These are phyloP conservation scores for Nemotelus nigrinus DNA, from an alignment of 2,888 invertebrate genomes.

Conservation along the genomic window DNA sequence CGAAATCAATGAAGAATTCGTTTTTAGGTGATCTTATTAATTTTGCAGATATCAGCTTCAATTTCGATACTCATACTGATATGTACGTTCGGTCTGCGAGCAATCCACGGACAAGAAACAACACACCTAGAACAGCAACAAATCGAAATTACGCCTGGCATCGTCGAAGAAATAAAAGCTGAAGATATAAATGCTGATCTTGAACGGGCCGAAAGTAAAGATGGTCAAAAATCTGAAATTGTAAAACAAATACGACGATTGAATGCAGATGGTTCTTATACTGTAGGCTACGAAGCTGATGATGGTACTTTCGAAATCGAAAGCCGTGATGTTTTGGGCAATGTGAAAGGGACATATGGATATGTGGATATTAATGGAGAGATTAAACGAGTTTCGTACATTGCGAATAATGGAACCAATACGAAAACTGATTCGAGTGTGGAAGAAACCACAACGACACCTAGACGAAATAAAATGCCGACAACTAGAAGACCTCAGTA, in stretches of 20 bases:
- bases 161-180: conserved; percentile 55
- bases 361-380: conserved; percentile 81
- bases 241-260: conserved; percentile 83
- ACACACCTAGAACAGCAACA: conserved; percentile 21
- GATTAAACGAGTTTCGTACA: conserved; percentile 82
- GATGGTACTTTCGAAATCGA: conserved; percentile 88
- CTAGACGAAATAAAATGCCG: conserved; percentile 63
- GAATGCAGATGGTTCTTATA: conserved; percentile 85
- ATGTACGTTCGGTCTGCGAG: conserved; percentile 51
- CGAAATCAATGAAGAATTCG: conserved; percentile 31
- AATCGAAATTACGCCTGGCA: conserved; percentile 47
- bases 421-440: conserved; percentile 58
- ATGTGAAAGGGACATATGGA: conserved; percentile 85
- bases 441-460: conserved; percentile 62
- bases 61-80: conserved; percentile 54
- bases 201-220: conserved; percentile 70
- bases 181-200: conserved; percentile 58
- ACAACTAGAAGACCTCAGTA: conserved; percentile 68
- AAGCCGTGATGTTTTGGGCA: conserved; percentile 80
- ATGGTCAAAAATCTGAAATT: conserved; percentile 78
- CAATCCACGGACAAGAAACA: conserved; percentile 44
- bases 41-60: conserved; percentile 56
- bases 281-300: conserved; percentile 85
- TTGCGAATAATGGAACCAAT: conserved; percentile 67
- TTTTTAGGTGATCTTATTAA: conserved; percentile 50